These are phyloP conservation scores for Torymus tubicola DNA, from an alignment of 2,888 invertebrate species.

Conservation along the genomic window DNA sequence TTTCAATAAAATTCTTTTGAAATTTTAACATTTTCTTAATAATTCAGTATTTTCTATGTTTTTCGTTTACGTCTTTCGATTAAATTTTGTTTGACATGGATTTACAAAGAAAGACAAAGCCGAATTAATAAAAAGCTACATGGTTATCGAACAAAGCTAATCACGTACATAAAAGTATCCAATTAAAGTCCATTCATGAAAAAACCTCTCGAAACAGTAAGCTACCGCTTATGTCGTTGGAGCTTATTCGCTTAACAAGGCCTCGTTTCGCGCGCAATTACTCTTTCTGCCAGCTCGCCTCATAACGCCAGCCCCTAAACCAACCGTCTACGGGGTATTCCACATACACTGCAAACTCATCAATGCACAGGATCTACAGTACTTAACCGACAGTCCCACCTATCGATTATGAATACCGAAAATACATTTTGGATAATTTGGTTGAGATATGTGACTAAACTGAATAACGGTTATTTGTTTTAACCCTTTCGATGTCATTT, in stretches of 20 bases:
- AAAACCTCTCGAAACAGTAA: neutral
- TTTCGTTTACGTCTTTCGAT: too few relatives aligned
- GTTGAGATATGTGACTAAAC: too few relatives aligned
- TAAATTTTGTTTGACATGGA: too few relatives aligned
- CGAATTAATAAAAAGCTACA: constrained; percentile 7
- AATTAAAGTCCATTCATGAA: constrained; percentile 23
- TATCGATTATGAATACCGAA: too few relatives aligned
- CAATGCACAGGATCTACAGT: too few relatives aligned
- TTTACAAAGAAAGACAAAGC: constrained; percentile 3
- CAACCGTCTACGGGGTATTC: constrained; percentile 12
- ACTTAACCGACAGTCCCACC: too few relatives aligned
- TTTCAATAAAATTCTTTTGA: too few relatives aligned
- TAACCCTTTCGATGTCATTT: too few relatives aligned
- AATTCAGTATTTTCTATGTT: too few relatives aligned
- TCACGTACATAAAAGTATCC: neutral
- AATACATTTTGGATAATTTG: too few relatives aligned
- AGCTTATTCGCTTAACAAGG: constrained; percentile 30
- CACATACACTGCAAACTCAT: neutral
- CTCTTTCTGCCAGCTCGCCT: neutral
- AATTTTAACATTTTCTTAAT: too few relatives aligned
- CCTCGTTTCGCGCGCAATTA: constrained; percentile 32
- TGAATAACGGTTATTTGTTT: too few relatives aligned
- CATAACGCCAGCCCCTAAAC: neutral
- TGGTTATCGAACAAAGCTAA: neutral
- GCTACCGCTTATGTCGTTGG: neutral